These are phyloP conservation scores for Cephus nigrinus DNA, from an alignment of 2,888 invertebrate species.

Conservation along the genomic window DNA sequence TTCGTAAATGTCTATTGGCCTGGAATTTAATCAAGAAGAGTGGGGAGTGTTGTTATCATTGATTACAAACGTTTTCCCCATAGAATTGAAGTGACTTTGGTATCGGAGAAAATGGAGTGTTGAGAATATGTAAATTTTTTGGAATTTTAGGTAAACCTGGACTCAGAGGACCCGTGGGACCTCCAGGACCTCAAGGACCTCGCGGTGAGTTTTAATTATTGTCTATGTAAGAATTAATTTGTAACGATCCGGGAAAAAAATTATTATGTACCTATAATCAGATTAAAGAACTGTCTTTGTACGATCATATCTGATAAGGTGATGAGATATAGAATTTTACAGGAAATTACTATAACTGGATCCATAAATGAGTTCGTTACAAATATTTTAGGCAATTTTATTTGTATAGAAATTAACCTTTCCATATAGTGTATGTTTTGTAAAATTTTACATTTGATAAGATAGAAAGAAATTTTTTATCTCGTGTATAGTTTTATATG, in stretches of 20 bases:
- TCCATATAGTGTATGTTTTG: too few species aligned
- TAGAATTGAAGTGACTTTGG: background rate
- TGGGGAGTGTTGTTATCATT: background rate
- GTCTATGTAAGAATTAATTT: background rate
- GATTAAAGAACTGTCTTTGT: too few species aligned
- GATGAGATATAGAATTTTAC: too few species aligned
- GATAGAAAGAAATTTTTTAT: too few species aligned
- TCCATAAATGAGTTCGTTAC: too few species aligned
- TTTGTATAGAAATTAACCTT: too few species aligned
- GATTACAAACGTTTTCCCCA: background rate
- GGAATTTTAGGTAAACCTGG: constrained; percentile 74
- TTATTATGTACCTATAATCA: background rate
- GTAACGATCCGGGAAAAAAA: too few species aligned
- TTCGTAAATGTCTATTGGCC: background rate
- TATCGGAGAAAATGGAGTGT: background rate
- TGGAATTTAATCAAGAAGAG: background rate
- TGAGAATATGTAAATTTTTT: constrained; percentile 10
- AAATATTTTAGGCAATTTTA: too few species aligned
- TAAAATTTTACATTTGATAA: too few species aligned
- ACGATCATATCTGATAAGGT: too few species aligned
- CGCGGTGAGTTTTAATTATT: constrained; percentile 67
- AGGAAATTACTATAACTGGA: too few species aligned
- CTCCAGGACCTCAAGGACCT: constrained; percentile 79
- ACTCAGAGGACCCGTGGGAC: constrained; percentile 76
- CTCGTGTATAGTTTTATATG: too few species aligned